phyloP scores from a whole-genome alignment of 2,797 vertebrate genomes.

The Chloroceryle amazona region DNA sequence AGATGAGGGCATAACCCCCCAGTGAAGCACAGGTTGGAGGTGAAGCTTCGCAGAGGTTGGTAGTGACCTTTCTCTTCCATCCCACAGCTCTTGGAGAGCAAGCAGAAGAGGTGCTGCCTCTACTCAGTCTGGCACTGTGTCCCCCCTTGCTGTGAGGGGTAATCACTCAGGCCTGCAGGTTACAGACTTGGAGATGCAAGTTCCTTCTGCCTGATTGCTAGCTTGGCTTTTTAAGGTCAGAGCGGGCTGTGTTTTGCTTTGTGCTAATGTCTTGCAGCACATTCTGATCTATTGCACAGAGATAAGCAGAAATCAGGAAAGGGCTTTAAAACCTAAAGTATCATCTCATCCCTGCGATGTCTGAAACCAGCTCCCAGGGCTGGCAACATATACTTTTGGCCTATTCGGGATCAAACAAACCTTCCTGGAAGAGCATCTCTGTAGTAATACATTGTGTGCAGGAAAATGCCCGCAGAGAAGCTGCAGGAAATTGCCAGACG shows the following conservation, averaged over 20 bases:
- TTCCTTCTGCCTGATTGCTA: neutral
- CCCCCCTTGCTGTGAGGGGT: accelerated
- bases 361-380: neutral
- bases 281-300: neutral
- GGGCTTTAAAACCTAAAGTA: neutral
- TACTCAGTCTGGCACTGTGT: neutral
- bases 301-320: neutral
- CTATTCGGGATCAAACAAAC: neutral
- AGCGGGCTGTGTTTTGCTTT: neutral
- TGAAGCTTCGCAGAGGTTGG: neutral
- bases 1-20: neutral
- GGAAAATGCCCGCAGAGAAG: neutral
- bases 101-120: neutral
- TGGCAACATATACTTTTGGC: neutral
- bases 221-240: neutral
- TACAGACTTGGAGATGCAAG: neutral
- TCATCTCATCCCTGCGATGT: neutral
- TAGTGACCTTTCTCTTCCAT: neutral
- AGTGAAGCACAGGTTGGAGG: neutral
- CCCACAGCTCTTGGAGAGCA: accelerated
- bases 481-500: neutral
- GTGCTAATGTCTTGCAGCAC: neutral
- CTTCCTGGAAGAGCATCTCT: neutral
- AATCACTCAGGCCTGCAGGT: neutral
- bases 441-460: neutral